phyloP scores from a whole-genome alignment of 2,888 invertebrate species.

The Pterostichus niger region DNA sequence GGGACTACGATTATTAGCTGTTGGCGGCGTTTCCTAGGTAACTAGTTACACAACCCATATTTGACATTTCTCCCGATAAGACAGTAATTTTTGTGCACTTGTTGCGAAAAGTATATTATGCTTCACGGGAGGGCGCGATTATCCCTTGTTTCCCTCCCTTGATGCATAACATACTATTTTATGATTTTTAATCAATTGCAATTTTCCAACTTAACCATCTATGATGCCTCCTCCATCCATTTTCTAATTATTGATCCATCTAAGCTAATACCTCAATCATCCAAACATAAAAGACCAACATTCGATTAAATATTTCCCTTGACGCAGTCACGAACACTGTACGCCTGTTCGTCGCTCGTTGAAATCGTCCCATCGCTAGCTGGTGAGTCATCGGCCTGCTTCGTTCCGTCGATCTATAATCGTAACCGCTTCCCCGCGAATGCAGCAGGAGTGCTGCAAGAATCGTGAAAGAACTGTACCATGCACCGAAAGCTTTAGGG shows the following conservation, averaged over 20 bases:
- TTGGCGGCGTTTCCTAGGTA: too few species aligned
- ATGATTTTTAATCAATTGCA: too few species aligned
- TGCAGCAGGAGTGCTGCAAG: conserved; percentile 18
- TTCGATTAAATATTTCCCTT: conserved; percentile 42
- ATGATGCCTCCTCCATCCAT: background rate
- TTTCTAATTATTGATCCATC: background rate
- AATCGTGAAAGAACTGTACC: conserved; percentile 15
- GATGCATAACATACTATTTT: too few species aligned
- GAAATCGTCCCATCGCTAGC: conserved; percentile 7
- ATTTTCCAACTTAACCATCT: background rate
- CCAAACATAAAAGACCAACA: background rate
- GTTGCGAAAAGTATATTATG: too few species aligned
- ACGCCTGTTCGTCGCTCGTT: background rate
- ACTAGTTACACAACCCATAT: too few species aligned
- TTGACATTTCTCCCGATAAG: too few species aligned
- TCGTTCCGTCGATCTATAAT: conserved; percentile 27
- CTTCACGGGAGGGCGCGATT: too few species aligned
- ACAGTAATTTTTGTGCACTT: too few species aligned
- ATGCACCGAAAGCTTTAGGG: background rate
- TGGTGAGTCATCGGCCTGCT: conserved; percentile 36
- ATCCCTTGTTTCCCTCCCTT: too few species aligned
- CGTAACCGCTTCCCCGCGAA: background rate
- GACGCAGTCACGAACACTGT: conserved; percentile 1
- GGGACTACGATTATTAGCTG: too few species aligned
- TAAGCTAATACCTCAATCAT: background rate